Base-by-base conservation (phyloP, 2,888 invertebrate species). In the Augiades crinisus region DNA sequence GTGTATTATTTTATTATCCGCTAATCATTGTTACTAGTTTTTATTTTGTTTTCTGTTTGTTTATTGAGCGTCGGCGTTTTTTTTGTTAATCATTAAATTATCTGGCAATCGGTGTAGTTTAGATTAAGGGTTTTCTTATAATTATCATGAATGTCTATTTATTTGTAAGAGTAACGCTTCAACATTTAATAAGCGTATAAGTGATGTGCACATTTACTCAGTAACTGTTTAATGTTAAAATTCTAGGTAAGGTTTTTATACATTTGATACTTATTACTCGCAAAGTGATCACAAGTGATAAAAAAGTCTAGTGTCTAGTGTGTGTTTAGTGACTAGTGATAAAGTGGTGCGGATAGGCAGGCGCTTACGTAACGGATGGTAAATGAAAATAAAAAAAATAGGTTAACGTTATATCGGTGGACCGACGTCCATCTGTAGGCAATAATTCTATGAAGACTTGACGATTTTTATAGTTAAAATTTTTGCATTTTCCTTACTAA, bases 191-290 rank as follows among this genome's bases (percentile, higher is more conserved):
- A 75, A 79, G 75, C 77, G 75, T 79, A 60, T 80, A 83, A 81
- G 77, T 72, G 75, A 79, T 72, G 71, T 75, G 81, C 79, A 81
- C 79, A 73, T 81, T 78, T 83, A 85, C 81, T 86, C 81, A 73
- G 67, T 79, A 78, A 81, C 72, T 76, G 76, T 82, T 81, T 81
- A 81, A 57, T 75, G 76, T 82, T 81, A 81, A 81, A 56, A 61
- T 71, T 75, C 70, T 79, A 81, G 78, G 66, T 81, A 81, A 87
- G 80, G 55, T 74, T 84, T 85, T 78, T 88, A 88, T 87, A 89
- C 88, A 86, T 88, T 89, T 88, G 88, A 88, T 88, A 89, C 86
- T 82, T 85, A 83, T 76, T 78, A 87, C 80, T 84, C 84, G 82
- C 83, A 81, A 85, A 78, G 86, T 88, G 88, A 88, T 88, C 81